Conservation (phyloP, 53 echinoderm and acorn worm species). For the Pentamera pediparva region DNA sequence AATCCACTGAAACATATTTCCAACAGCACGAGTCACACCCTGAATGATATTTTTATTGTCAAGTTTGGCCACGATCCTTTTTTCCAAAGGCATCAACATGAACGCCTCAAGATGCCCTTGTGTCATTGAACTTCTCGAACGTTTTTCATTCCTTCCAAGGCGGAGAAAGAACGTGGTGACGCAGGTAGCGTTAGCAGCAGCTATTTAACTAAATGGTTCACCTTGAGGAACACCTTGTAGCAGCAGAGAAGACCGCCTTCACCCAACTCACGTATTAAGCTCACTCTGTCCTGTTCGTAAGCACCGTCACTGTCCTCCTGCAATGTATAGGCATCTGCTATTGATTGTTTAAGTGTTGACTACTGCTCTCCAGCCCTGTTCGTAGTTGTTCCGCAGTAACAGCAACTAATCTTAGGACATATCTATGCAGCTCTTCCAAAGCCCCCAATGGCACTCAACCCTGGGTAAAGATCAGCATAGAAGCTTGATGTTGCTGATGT, state of each 20-base stretch:
- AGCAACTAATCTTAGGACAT: background rate
- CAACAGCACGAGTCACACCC: too few species aligned
- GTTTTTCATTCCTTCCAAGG: too few species aligned
- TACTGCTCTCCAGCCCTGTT: too few species aligned
- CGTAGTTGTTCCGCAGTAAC: too few species aligned
- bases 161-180: too few species aligned
- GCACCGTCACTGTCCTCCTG: background rate
- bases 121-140: background rate
- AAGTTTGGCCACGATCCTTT: background rate
- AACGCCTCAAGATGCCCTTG: background rate
- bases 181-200: too few species aligned
- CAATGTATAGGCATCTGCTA: background rate
- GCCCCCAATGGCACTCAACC: too few species aligned
- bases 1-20: too few species aligned
- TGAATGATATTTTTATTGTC: background rate
- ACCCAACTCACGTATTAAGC: background rate
- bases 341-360: too few species aligned
- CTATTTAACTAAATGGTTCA: too few species aligned
- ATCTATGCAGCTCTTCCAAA: background rate
- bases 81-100: background rate
- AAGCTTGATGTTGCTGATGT: background rate
- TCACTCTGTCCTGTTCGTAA: background rate
- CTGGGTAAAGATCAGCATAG: too few species aligned
- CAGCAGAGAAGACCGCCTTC: background rate
- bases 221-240: too few species aligned